A percentile compares a stretch with the other conserved stretches of the same genome.
phyloP scores from a whole-genome alignment of 2,797 vertebrate species.

The Pelobates cultripes region DNA sequence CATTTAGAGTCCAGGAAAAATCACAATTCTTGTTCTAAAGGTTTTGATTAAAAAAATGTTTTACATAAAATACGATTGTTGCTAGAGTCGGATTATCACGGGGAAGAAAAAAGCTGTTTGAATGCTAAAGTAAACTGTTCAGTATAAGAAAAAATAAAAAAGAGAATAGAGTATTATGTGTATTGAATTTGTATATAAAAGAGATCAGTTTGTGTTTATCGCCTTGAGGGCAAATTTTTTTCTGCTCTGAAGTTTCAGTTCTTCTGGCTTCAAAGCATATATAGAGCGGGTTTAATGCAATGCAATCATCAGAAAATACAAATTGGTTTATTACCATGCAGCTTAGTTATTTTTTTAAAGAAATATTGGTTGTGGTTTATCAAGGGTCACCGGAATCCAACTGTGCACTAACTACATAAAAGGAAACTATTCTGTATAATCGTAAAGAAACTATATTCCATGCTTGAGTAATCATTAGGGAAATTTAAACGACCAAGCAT shows the following conservation, averaged over 20 bases:
- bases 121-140: background rate
- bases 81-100: background rate
- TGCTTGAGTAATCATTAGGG: too few species aligned
- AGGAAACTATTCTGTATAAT: too few species aligned
- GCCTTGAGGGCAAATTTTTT: background rate
- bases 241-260: conserved; percentile 4
- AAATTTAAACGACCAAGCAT: too few species aligned
- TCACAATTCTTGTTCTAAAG: background rate
- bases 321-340: background rate
- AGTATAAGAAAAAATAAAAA: background rate
- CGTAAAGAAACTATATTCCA: too few species aligned
- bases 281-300: background rate
- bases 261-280: conserved; percentile 1
- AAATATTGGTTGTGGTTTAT: background rate
- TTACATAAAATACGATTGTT: background rate
- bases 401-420: background rate
- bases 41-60: background rate
- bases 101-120: background rate
- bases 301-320: background rate
- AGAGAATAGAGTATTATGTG: background rate
- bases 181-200: conserved; percentile 10
- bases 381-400: background rate
- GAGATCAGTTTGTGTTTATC: conserved; percentile 1
- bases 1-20: too few species aligned
- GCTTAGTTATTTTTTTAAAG: background rate